Evolutionary conservation across 53 echinoderm and acorn worm genomes (phyloP).

Genomic region (Paracentrotus lividus): DNA sequence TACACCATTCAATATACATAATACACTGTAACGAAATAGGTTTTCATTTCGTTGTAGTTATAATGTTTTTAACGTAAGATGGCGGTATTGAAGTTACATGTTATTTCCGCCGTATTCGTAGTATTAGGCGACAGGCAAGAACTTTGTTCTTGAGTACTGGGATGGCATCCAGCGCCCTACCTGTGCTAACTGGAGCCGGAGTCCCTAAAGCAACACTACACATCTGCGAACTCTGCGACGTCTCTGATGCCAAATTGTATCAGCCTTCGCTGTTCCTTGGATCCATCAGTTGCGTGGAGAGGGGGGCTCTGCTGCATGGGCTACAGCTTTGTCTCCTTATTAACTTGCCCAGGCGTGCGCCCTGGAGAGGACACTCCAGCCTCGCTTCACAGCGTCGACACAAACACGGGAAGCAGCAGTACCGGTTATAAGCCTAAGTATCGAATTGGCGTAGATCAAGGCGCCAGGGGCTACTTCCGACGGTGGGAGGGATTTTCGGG

Average conservation of each 20-base stretch:
- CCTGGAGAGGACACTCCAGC: not conserved
- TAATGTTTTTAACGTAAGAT: no score
- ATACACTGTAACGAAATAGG: no score
- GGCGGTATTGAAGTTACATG: no score
- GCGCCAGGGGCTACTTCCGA: not conserved
- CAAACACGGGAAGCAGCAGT: conserved; percentile 8
- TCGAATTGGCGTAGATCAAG: not conserved
- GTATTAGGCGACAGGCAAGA: no score
- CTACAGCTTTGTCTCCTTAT: not conserved
- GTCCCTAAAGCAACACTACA: no score
- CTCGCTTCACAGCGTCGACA: conserved; percentile 2
- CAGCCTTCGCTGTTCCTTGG: not conserved
- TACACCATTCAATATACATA: no score
- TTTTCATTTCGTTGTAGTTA: no score
- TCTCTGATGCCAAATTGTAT: not conserved
- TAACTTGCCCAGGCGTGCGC: not conserved
- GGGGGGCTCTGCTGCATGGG: not conserved
- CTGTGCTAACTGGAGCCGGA: no score
- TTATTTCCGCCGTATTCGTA: no score
- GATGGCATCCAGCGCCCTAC: not conserved
- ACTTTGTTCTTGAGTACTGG: not conserved
- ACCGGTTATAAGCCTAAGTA: not conserved
- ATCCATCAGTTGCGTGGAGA: not conserved
- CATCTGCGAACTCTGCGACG: not conserved
- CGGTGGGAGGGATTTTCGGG: not conserved